These are phyloP conservation scores for Imbricaverruca yamaguchii DNA, from an alignment of 2,888 invertebrate genomes.

Conservation along the genomic window DNA sequence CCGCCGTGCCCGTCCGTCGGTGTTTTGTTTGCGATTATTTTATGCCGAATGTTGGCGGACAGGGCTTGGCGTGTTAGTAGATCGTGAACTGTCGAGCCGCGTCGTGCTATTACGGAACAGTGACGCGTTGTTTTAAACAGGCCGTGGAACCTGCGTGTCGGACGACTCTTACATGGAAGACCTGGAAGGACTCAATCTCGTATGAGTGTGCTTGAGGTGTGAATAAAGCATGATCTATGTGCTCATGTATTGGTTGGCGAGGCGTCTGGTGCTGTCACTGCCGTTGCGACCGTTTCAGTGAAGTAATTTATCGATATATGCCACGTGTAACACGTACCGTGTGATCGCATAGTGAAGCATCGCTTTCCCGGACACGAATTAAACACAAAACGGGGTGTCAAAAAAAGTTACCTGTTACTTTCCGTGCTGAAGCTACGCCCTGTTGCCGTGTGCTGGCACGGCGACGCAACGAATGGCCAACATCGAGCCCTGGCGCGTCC, in stretches of 20 bases:
- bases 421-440: too few relatives aligned
- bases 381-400: too few relatives aligned
- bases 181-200: background rate
- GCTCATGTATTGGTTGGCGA: background rate
- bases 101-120: background rate
- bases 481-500: too few relatives aligned
- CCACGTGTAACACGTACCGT: too few relatives aligned
- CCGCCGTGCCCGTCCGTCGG: background rate
- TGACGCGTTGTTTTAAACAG: background rate
- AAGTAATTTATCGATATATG: too few relatives aligned
- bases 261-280: too few relatives aligned
- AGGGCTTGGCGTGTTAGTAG: background rate
- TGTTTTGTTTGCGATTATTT: background rate
- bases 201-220: background rate
- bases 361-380: too few relatives aligned
- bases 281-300: too few relatives aligned
- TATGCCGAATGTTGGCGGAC: background rate
- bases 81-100: background rate
- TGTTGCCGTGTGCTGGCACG: too few relatives aligned
- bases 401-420: too few relatives aligned
- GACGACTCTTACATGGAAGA: background rate
- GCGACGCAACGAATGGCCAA: too few relatives aligned
- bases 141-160: background rate
- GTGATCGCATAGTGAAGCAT: too few relatives aligned
- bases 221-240: background rate